These are phyloP conservation scores for Drosophila repleta DNA, from an alignment of 1,140 invertebrate genomes.

Conservation along the genomic window DNA sequence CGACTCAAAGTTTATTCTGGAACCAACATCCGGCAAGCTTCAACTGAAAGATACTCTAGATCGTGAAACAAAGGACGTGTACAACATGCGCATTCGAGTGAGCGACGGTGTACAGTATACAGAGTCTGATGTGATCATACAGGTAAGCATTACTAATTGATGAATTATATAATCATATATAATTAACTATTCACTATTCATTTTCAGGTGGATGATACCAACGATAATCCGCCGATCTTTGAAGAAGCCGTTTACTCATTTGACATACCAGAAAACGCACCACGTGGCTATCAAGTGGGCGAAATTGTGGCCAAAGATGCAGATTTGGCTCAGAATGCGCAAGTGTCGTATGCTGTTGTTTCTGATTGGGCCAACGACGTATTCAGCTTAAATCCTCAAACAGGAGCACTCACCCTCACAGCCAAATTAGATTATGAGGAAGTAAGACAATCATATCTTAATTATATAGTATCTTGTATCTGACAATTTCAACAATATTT, in stretches of 20 bases:
- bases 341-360: slow-evolving; percentile 94
- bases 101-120: slow-evolving; percentile 94
- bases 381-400: slow-evolving; percentile 95
- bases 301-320: slow-evolving; percentile 92
- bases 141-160: slow-evolving; percentile 86
- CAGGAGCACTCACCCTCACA: slow-evolving; percentile 94
- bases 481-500: slow-evolving; percentile 1
- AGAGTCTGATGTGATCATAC: slow-evolving; percentile 89
- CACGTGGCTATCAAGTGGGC: slow-evolving; percentile 91
- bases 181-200: not conserved
- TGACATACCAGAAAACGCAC: slow-evolving; percentile 93
- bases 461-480: not conserved
- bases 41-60: slow-evolving; percentile 91
- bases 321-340: slow-evolving; percentile 93
- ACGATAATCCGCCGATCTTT: slow-evolving; percentile 97
- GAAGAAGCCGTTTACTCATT: slow-evolving; percentile 93
- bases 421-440: slow-evolving; percentile 96
- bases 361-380: slow-evolving; percentile 97
- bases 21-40: slow-evolving; percentile 88
- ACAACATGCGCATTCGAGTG: slow-evolving; percentile 92
- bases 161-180: no score
- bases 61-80: slow-evolving; percentile 92
- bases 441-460: slow-evolving; percentile 84
- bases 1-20: slow-evolving; percentile 88
- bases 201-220: slow-evolving; percentile 93